Percentiles rank a stretch among this genome's conserved stretches.
Conservation (phyloP, 2,113 vertebrate species). For the Cyphomyrus plagiostoma region DNA sequence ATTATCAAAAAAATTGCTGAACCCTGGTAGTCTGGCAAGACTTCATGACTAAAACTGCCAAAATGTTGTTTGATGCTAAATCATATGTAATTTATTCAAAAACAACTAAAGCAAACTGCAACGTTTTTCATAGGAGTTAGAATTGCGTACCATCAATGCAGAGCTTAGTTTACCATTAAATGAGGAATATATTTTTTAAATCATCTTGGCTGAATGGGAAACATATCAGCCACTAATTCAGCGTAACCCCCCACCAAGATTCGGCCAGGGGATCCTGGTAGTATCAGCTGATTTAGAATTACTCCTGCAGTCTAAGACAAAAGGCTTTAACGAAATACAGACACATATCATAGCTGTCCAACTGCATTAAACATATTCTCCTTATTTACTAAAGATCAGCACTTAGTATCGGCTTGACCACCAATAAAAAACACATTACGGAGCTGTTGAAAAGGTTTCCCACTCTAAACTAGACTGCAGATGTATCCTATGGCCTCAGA, state of each 20-base stretch:
- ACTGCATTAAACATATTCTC: slow-evolving; percentile 38
- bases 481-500: slow-evolving; percentile 50
- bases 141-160: background rate
- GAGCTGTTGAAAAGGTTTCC: slow-evolving; percentile 45
- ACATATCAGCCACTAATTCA: background rate
- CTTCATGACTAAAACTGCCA: background rate
- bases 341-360: background rate
- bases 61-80: background rate
- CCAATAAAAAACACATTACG: slow-evolving; percentile 63
- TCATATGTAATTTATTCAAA: slow-evolving; percentile 6
- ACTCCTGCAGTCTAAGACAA: background rate
- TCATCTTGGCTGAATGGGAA: background rate
- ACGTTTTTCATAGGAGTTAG: background rate
- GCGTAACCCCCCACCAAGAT: background rate
- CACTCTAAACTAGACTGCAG: slow-evolving; percentile 55
- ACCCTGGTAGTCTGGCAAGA: background rate
- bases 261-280: background rate
- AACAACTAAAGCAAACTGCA: background rate
- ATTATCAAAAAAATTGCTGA: background rate
- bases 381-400: slow-evolving; percentile 39
- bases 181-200: background rate
- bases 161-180: background rate
- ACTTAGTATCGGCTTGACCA: slow-evolving; percentile 42
- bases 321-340: background rate
- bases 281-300: background rate